Base-by-base conservation (phyloP, 2,888 invertebrate genomes). In the Synergus laeviventris region DNA sequence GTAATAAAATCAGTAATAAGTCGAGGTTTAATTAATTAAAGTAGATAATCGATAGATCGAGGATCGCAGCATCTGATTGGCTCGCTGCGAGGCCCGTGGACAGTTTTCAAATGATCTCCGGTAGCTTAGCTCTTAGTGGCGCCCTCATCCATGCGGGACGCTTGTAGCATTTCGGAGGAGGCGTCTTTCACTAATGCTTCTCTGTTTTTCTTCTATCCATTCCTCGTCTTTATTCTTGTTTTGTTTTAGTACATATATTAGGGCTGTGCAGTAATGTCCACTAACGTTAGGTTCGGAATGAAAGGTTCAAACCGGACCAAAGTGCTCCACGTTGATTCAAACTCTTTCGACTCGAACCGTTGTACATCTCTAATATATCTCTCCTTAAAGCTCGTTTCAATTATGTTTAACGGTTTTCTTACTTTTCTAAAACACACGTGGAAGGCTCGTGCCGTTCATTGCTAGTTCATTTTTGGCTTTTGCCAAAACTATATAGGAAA, bases 71-170 rank as follows among this genome's bases (percentile, higher is more conserved):
- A 89, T 89, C 89, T 89, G 87, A 90, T 91, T 90, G 91, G 90
- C 90, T 89, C 80, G 91, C 90, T 87, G 91, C 89, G 90, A 85
- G 81, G 86, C 90, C 90, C 91, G 90, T 88, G 88, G 88, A 91
- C 90, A 91, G 91, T 91, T 91, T 91, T 91, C 91, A 88, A 91
- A 91, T 91, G 91, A 91, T 91, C 91, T 91, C 91, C 89, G 89
- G 89, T 91, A 91, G 90, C 88, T 89, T 91, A 91, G 90, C 89
- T 90, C 87, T 89, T 90, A 90, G 90, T 87, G 88, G 85, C 88
- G 84, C 82, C 85, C 86, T 88, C 85, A 82, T 84, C 84, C 85
- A 84, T 80, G 80, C 81, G 84, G 86, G 84, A 87, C 86, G 84
- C 85, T 83, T 78, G 76, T 82, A 81, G 79, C 80, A 79, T 76